These are phyloP conservation scores for Ametastegia equiseti DNA, from an alignment of 2,888 invertebrate genomes.

Conservation along the genomic window DNA sequence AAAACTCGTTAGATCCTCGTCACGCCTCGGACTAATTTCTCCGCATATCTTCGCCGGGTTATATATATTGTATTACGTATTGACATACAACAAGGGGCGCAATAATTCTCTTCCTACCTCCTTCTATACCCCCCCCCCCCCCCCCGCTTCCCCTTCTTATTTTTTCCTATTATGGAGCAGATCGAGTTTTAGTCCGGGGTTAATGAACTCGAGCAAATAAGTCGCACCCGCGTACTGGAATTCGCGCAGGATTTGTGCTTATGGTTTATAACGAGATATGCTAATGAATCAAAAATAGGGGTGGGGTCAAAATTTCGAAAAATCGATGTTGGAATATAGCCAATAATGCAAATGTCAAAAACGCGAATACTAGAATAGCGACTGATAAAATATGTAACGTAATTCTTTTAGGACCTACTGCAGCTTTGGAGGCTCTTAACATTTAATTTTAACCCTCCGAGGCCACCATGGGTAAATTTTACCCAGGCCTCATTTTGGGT, in stretches of 20 bases:
- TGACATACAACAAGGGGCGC: slow-evolving; percentile 9
- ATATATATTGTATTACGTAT: not conserved
- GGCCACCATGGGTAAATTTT: too few relatives aligned
- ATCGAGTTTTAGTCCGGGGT: not conserved
- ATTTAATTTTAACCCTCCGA: too few relatives aligned
- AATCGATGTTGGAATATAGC: too few relatives aligned
- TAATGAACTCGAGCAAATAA: not conserved
- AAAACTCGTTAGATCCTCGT: slow-evolving; percentile 63
- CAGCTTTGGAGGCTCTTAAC: too few relatives aligned
- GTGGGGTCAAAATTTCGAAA: too few relatives aligned
- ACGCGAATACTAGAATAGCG: too few relatives aligned
- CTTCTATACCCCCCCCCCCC: too few relatives aligned
- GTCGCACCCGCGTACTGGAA: not conserved
- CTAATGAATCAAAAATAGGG: not conserved
- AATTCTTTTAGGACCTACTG: too few relatives aligned
- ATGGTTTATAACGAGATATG: not conserved
- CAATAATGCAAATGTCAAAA: too few relatives aligned
- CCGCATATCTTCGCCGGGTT: not conserved
- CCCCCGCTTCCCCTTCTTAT: not conserved
- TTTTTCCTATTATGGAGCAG: not conserved
- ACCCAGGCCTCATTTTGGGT: too few relatives aligned
- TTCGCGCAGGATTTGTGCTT: not conserved
- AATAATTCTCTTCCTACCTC: not conserved
- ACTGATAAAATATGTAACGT: too few relatives aligned
- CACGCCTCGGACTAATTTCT: slow-evolving; percentile 16